Conservation (phyloP, 2,113 vertebrate genomes). For the Catharus fuscescens region DNA sequence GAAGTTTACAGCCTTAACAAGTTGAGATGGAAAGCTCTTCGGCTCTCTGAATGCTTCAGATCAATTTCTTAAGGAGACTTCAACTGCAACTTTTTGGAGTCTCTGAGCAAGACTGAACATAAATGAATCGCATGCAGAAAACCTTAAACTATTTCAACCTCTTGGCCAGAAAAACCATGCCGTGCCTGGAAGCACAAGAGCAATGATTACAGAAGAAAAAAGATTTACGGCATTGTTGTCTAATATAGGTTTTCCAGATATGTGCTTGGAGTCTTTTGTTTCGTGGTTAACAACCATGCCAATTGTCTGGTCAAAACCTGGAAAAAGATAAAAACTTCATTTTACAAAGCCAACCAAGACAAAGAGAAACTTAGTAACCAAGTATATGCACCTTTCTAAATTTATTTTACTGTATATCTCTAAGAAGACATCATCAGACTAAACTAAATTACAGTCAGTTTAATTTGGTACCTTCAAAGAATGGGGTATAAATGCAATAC, state of each 20-base stretch:
- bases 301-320: constrained; percentile 87
- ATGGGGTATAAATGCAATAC: neutral
- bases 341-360: neutral
- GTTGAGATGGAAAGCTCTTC: neutral
- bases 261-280: constrained; percentile 76
- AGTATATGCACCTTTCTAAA: neutral
- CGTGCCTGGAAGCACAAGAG: constrained; percentile 86
- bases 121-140: neutral
- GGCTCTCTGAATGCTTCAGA: neutral
- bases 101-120: neutral
- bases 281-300: constrained; percentile 88
- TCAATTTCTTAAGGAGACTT: neutral
- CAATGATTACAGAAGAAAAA: constrained; percentile 89
- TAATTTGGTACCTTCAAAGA: neutral
- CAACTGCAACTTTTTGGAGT: neutral
- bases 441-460: neutral
- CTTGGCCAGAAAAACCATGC: constrained; percentile 89
- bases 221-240: constrained; percentile 97
- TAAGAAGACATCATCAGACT: neutral
- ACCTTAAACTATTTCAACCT: constrained; percentile 43
- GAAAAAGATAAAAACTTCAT: neutral
- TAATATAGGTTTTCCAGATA: constrained; percentile 91
- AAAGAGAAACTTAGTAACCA: neutral
- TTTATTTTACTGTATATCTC: neutral
- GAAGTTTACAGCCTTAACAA: neutral